phyloP scores from a whole-genome alignment of 2,797 vertebrate genomes.

The Chromis chromis region DNA sequence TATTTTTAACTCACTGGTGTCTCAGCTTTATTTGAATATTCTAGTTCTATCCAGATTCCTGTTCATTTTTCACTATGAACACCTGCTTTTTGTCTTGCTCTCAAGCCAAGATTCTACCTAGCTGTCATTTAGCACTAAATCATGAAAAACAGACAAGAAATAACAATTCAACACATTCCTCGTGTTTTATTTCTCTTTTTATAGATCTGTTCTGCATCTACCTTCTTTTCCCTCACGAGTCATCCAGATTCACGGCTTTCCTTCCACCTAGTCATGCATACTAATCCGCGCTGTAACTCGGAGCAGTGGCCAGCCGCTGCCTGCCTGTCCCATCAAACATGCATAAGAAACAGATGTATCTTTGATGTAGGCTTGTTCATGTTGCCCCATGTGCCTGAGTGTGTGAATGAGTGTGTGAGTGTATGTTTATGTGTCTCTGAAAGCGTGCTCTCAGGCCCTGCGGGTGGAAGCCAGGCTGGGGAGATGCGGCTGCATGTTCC shows the following conservation, averaged over 20 bases:
- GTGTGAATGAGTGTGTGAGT: conserved; percentile 36
- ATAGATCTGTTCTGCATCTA: conserved; percentile 7
- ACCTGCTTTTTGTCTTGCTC: neutral
- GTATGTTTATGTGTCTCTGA: conserved; percentile 47
- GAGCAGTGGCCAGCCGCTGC: conserved; percentile 66
- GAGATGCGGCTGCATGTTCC: conserved; percentile 67
- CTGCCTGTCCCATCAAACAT: conserved; percentile 77
- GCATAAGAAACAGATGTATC: conserved; percentile 79
- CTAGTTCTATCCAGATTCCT: neutral
- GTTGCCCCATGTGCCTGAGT: conserved; percentile 46
- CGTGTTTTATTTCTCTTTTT: conserved; percentile 11
- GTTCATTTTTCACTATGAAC: neutral
- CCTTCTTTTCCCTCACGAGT: conserved; percentile 13
- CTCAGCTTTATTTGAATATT: conserved; percentile 8
- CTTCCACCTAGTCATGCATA: conserved; percentile 58
- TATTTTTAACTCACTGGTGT: conserved; percentile 25
- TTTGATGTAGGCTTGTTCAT: conserved; percentile 75
- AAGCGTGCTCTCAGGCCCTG: conserved; percentile 56
- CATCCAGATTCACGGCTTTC: conserved; percentile 31
- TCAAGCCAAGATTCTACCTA: neutral
- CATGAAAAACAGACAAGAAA: conserved; percentile 8
- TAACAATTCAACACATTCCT: conserved; percentile 15
- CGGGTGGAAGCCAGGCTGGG: conserved; percentile 48
- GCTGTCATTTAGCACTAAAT: conserved; percentile 7
- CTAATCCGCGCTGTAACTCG: conserved; percentile 51